Evolutionary conservation across 2,888 invertebrate species (phyloP).

Genomic region (Hemistola chrysoprasaria): DNA sequence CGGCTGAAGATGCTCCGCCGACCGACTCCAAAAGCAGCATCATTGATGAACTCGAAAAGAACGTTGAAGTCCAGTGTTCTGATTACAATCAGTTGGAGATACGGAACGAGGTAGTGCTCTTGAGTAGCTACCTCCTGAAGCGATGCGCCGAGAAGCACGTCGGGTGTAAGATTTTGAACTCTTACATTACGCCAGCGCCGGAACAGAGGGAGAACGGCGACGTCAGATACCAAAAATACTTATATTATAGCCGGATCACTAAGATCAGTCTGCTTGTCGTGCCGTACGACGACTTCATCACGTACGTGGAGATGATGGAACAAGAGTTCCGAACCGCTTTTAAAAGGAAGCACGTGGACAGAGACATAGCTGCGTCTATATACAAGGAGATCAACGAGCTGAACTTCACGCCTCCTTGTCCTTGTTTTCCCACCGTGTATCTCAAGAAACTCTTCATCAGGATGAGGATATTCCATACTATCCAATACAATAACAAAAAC

Average conservation of each 20-base stretch:
- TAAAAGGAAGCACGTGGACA: slow-evolving; percentile 10
- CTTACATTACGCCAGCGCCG: slow-evolving; percentile 19
- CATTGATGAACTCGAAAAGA: slow-evolving; percentile 10
- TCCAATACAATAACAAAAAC: slow-evolving; percentile 22
- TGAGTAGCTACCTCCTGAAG: slow-evolving; percentile 25
- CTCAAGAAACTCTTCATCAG: slow-evolving; percentile 25
- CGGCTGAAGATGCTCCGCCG: neutral
- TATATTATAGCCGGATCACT: slow-evolving; percentile 21
- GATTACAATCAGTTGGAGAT: slow-evolving; percentile 20
- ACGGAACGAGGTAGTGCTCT: slow-evolving; percentile 16
- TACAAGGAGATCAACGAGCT: slow-evolving; percentile 19
- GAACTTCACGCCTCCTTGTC: slow-evolving; percentile 21
- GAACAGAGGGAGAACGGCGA: slow-evolving; percentile 16
- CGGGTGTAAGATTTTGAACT: slow-evolving; percentile 12
- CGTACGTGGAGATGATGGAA: slow-evolving; percentile 25
- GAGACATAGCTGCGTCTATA: slow-evolving; percentile 10
- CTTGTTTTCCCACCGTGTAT: slow-evolving; percentile 28
- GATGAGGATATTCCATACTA: slow-evolving; percentile 24
- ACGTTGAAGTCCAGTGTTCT: slow-evolving; percentile 8
- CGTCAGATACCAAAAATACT: slow-evolving; percentile 20
- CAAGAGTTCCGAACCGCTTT: slow-evolving; percentile 19
- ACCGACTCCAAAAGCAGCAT: neutral
- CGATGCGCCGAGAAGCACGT: slow-evolving; percentile 24
- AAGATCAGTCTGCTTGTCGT: slow-evolving; percentile 17
- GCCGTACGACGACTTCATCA: slow-evolving; percentile 27